phyloP scores from a whole-genome alignment of 2,888 invertebrate genomes.

The Tryphoninae sp. region DNA sequence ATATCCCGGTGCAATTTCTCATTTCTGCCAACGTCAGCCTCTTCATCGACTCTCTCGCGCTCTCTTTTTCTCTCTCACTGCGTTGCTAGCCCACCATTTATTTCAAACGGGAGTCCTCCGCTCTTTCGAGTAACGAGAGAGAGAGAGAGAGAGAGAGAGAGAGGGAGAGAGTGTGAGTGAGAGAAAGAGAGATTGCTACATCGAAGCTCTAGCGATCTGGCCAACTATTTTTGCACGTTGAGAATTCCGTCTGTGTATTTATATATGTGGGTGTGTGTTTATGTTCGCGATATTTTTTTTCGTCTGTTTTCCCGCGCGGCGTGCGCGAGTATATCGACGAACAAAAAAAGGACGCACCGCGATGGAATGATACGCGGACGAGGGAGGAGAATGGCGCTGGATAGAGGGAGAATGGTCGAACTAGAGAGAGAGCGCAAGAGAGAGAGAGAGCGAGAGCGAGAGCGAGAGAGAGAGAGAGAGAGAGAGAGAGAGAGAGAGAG shows the following conservation, averaged over 20 bases:
- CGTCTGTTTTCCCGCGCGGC: slow-evolving; percentile 21
- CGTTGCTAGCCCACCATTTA: slow-evolving; percentile 48
- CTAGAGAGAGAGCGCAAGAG: slow-evolving; percentile 34
- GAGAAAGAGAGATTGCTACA: slow-evolving; percentile 14
- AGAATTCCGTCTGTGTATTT: background rate
- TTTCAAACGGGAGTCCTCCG: slow-evolving; percentile 36
- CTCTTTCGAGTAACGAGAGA: slow-evolving; percentile 52
- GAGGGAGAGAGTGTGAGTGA: background rate
- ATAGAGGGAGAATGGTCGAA: slow-evolving; percentile 19
- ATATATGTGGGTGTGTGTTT: background rate
- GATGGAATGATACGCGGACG: slow-evolving; percentile 58
- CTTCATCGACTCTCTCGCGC: slow-evolving; percentile 53
- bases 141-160: slow-evolving; percentile 16
- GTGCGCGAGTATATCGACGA: slow-evolving; percentile 28
- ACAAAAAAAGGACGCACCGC: slow-evolving; percentile 44
- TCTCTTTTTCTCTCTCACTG: slow-evolving; percentile 32
- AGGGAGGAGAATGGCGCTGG: slow-evolving; percentile 20
- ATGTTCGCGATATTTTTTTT: slow-evolving; percentile 17
- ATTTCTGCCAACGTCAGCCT: slow-evolving; percentile 62
- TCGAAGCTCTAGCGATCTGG: slow-evolving; percentile 43
- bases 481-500: background rate
- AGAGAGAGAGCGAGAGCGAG: slow-evolving; percentile 21
- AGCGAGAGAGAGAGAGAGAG: slow-evolving; percentile 14
- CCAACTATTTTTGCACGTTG: slow-evolving; percentile 45
- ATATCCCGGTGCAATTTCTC: slow-evolving; percentile 60